Conservation (phyloP, 2,797 vertebrate species). For the Sebastes dallii region DNA sequence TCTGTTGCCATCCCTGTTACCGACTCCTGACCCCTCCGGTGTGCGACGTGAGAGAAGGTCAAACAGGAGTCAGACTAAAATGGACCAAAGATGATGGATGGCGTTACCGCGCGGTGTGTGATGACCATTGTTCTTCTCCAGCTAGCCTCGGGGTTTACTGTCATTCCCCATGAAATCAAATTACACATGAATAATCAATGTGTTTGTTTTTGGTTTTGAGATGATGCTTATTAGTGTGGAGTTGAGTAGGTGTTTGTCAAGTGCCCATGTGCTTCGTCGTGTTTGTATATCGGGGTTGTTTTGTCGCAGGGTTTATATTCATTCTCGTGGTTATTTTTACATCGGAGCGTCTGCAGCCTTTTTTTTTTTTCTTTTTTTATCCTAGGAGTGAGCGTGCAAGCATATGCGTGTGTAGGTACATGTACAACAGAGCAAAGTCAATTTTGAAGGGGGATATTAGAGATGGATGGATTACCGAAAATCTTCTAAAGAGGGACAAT, state of each 20-base stretch:
- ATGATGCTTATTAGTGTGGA: constrained; percentile 26
- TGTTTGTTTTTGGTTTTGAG: constrained; percentile 39
- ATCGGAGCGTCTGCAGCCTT: background rate
- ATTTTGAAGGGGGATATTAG: constrained; percentile 78
- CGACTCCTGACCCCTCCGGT: constrained; percentile 50
- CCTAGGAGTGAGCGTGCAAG: background rate
- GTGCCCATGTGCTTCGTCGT: background rate
- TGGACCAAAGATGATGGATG: constrained; percentile 51
- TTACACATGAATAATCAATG: constrained; percentile 50
- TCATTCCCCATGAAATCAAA: constrained; percentile 40
- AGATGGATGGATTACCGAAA: constrained; percentile 82
- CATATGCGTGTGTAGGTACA: constrained; percentile 39
- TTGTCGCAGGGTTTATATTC: constrained; percentile 45
- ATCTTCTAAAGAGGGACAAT: constrained; percentile 81
- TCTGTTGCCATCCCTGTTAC: constrained; percentile 41
- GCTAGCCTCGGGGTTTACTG: constrained; percentile 21
- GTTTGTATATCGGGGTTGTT: constrained; percentile 32
- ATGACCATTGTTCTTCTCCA: constrained; percentile 21
- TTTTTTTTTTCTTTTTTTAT: background rate
- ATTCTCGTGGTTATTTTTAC: constrained; percentile 49
- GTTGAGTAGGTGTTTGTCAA: constrained; percentile 33
- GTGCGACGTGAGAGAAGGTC: constrained; percentile 47
- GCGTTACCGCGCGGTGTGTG: constrained; percentile 12
- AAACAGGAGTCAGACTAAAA: constrained; percentile 38
- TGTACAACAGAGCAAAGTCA: constrained; percentile 71